Base-by-base conservation (phyloP, 2,113 vertebrate species). In the Hippotragus niger region DNA sequence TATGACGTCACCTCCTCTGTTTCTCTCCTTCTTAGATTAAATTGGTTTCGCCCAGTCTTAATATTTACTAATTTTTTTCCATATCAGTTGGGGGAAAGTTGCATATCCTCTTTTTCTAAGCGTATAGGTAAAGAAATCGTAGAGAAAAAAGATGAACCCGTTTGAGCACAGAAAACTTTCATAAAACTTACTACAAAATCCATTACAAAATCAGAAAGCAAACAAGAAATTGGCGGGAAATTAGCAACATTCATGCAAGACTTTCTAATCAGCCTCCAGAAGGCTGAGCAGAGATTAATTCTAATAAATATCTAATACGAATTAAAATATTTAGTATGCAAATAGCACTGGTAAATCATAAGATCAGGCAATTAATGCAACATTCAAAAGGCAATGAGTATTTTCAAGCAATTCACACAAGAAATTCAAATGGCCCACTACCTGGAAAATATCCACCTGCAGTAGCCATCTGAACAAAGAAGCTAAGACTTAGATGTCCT, bases 1-100 rank as follows among this genome's bases (percentile, higher is more conserved):
- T 60, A 12, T 12, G 29, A 17, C 2, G 7, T 27, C 13, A 17
- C 10, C 23, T 4, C 0, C 10, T 36, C 47, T 60, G 4, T 16
- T 36, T 45, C 29, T 67, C 27, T 80, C 9, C 0, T n/a, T 71
- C 29, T 43, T 16, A 82, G 85, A 80, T 36, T 76, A 50, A 45
- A 9, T n/a, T 6, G 47, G n/a, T 27, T 74, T 78, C 25, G 43
- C 47, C n/a, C 55, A 4, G 43, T 45, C 40, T 58, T n/a, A 17
- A 17, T 85, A 67, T 15, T 43, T 91, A 67, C 62, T 31, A 19
- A 16, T 45, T 21, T 58, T 67, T 71, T n/a, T 45, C 45, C 60
- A 27, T 15, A 7, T 12, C 47, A 14, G 19, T 10, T 27, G 43
- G 87, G n/a, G 29, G 15, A 60, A 53, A 82, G 31, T 15, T 47